Percentiles rank a stretch among this genome's conserved stretches.
These are phyloP conservation scores for Dysmachus trigonus DNA, from an alignment of 2,888 invertebrate genomes.

Conservation along the genomic window DNA sequence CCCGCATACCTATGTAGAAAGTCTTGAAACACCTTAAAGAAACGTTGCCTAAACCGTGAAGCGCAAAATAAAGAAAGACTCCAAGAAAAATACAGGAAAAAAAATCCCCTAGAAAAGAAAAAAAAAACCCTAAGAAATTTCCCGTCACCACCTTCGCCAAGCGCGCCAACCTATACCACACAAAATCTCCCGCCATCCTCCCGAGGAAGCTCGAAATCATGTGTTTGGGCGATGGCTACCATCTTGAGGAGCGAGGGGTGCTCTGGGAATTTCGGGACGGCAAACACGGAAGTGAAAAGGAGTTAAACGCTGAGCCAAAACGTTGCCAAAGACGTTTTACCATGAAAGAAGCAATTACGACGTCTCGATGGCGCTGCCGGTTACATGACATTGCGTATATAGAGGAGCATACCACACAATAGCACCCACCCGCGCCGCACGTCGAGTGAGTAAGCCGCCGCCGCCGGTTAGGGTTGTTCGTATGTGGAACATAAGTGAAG, in stretches of 20 bases:
- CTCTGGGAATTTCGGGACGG: neutral
- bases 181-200: neutral
- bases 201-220: neutral
- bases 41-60: neutral
- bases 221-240: neutral
- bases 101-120: neutral
- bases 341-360: slow-evolving; percentile 54
- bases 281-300: slow-evolving; percentile 46
- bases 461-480: neutral
- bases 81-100: neutral
- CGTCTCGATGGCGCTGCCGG: slow-evolving; percentile 55
- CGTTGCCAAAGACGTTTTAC: slow-evolving; percentile 23
- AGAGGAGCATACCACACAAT: neutral
- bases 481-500: neutral
- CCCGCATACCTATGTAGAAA: neutral
- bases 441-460: neutral
- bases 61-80: neutral
- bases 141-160: neutral
- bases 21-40: neutral
- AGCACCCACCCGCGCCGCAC: neutral
- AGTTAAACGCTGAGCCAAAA: slow-evolving; percentile 31
- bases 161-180: neutral
- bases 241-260: neutral
- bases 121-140: neutral
- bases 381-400: slow-evolving; percentile 15